phyloP scores from a whole-genome alignment of 2,113 vertebrate species.

The Pomatorhinus ruficollis region DNA sequence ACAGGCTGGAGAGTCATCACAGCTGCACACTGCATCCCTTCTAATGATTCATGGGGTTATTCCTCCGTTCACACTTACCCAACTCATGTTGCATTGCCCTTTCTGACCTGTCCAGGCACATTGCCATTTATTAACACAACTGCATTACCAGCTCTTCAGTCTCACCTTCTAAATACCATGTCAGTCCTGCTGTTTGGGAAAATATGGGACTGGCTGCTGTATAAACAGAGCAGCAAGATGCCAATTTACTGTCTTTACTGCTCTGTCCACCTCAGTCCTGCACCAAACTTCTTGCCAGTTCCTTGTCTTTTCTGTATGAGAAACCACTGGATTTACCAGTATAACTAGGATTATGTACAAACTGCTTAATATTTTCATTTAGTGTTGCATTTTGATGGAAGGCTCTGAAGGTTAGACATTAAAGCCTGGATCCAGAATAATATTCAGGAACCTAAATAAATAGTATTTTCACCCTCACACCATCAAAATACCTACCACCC shows the following conservation, averaged over 20 bases:
- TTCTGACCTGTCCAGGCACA: background rate
- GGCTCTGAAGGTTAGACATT: background rate
- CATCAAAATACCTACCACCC: background rate
- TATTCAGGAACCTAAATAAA: background rate
- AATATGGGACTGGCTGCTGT: background rate
- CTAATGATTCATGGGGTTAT: background rate
- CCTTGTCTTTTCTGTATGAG: background rate
- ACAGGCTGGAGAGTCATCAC: background rate
- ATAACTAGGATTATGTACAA: background rate
- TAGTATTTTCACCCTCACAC: background rate
- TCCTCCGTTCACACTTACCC: background rate
- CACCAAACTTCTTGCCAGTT: background rate
- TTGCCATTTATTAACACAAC: background rate
- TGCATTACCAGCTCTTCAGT: background rate
- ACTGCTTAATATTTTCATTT: background rate
- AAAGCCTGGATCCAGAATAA: background rate
- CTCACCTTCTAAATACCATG: background rate
- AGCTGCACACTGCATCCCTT: background rate
- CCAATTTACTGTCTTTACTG: background rate
- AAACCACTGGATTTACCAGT: background rate
- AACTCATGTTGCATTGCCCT: background rate
- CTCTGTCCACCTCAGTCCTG: background rate
- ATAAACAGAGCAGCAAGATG: background rate
- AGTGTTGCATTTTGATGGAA: background rate
- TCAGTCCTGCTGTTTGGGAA: background rate